Evolutionary conservation across 1,140 invertebrate species (phyloP), one percentile per base, ranked within the genome.

Genomic region (Panulirus ornatus): DNA sequence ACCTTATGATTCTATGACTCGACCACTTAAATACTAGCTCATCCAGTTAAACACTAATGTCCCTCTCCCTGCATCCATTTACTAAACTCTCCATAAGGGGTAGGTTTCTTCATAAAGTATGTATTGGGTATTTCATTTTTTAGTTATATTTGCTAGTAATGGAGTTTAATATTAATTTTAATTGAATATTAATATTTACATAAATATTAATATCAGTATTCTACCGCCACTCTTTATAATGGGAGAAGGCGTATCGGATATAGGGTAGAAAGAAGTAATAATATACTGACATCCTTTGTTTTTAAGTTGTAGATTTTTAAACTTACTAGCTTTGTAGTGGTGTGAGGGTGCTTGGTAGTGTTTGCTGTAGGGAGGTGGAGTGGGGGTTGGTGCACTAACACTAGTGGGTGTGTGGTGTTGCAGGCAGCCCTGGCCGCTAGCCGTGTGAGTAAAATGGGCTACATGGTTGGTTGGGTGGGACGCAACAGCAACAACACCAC

Each of bases 391-490:
- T 82, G 76, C 81, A 89, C 79, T 89, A 83, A 83, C 88, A 89
- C 78, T 54, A 84, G 88, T 75, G 63, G 88, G 88, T 89, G 88
- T 89, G 88, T 89, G 88, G 88, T 89, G 88, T 89, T 89, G 88
- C 88, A 89, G 88, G 88, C 88, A 89, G 88, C 88, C 79, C 88
- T 89, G 88, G 88, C 88, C 88, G 88, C 88, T 89, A 89, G 79
- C 79, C 88, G 88, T 83, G 78, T 89, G 88, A 89, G 88, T 89
- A 89, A 89, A 89, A 89, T 89, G 88, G 88, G 88, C 88, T 89
- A 89, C 88, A 89, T 89, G 88, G 88, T 83, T 89, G 88, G 88
- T 89, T 89, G 87, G 88, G 79, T 89, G 88, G 88, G 88, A 89
- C 88, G 79, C 88, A 84, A 89, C 88, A 76, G 88, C 88, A 82